phyloP scores from a whole-genome alignment of 2,888 invertebrate genomes.

The Cepaea hortensis region DNA sequence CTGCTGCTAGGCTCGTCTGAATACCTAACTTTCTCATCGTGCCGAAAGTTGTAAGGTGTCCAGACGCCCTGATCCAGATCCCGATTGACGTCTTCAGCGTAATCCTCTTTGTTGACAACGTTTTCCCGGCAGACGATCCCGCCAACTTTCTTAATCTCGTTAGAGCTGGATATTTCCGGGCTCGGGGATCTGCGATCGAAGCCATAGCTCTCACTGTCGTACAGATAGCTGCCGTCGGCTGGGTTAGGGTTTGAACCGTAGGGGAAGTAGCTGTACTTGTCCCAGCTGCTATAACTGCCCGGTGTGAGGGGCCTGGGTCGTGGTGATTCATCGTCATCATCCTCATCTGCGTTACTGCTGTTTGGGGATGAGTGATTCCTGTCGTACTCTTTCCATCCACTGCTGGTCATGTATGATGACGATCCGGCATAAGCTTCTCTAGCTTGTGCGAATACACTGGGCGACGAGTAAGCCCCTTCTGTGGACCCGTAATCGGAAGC shows the following conservation, averaged over 20 bases:
- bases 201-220: background rate
- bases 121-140: constrained; percentile 43
- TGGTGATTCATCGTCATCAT: background rate
- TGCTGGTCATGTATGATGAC: background rate
- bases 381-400: constrained; percentile 4
- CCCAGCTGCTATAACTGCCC: background rate
- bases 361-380: background rate
- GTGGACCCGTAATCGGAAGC: background rate
- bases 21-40: constrained; percentile 7
- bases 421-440: background rate
- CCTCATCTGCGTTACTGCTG: background rate
- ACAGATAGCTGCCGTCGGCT: background rate
- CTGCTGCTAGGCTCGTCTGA: background rate
- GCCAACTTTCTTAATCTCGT: constrained; percentile 37
- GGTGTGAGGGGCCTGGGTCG: background rate
- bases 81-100: constrained; percentile 42
- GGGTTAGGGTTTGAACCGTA: constrained; percentile 2
- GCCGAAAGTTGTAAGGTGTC: constrained; percentile 23
- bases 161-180: background rate
- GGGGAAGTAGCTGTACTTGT: constrained; percentile 26
- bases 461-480: constrained; percentile 10
- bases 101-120: constrained; percentile 41
- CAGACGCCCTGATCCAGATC: constrained; percentile 35
- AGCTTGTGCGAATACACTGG: background rate
- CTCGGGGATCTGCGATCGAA: background rate